Evolutionary conservation across 2,113 vertebrate species (phyloP), one percentile per base, ranked within the genome.

Genomic region (Pycnonotus jocosus): DNA sequence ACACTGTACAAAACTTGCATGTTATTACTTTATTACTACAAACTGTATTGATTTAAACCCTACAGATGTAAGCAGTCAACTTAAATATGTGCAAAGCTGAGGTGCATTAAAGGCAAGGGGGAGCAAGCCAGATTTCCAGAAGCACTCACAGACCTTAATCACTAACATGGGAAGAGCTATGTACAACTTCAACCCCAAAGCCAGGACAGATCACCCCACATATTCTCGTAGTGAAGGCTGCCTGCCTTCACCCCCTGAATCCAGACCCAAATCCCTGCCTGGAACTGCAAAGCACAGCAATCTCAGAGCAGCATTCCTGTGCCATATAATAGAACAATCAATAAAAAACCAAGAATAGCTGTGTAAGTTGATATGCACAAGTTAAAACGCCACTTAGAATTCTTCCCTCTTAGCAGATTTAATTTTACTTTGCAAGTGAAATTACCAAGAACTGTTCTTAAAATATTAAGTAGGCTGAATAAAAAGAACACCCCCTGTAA

Each of bases 381-480:
- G 60, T 86, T 88, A 88, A 86, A 95, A 86, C 33, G 35, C 12
- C 58, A 81, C 65, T 93, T 88, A 33, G 38, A 77, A 35, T 77
- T 76, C 20, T 86, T 76, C 72, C 48, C 42, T 60, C 69, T 73
- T 73, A 91, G 42, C 17, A 86, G 60, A 93, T 68, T 88, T 78
- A 78, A 88, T 90, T 91, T 81, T 84, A 78, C 60, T 38, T 56
- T 91, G 57, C 37, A 89, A 93, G 65, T 70, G 58, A 86, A 94
- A 94, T 86, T 88, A 88, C 33, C 16, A 27, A 90, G 56, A 86
- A 68, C 35, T 81, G 38, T 68, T 81, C 60, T 92, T 90, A 80
- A 95, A 70, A 65, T 82, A 81, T 16, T 47, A 80, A 96, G 40
- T 38, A 91, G 82, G 24, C 27, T 88, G 76, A 92, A 84, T 71